Evolutionary conservation across 2,888 invertebrate genomes (phyloP), one percentile per base, ranked within the genome.

Genomic region (Meandrusa payeni): DNA sequence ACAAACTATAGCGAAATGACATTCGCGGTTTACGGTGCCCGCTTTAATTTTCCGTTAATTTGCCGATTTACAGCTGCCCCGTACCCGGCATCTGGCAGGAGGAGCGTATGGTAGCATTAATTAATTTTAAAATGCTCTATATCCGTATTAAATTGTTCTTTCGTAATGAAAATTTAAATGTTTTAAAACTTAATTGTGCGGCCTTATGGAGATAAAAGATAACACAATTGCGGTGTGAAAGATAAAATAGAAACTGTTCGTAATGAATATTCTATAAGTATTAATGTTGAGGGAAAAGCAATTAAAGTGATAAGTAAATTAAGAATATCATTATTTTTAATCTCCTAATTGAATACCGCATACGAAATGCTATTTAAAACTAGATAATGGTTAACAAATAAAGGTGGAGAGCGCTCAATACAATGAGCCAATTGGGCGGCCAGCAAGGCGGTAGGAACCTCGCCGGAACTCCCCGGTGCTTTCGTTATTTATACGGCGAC

Each of bases 1-100:
- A 78, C 82, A 82, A 85, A 85, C 85, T 85, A 81, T 85, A 74
- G 76, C 75, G 57, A 78, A 83, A 82, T 79, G 81, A 80, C 80
- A 70, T 74, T 70, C 77, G 76, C 67, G 77, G 78, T 76, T 68
- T 76, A 76, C 66, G 73, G 72, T 59, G 50, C 57, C 60, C 60
- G 67, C 69, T 76, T 77, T 76, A 76, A 79, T 80, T 77, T 77
- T 71, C 76, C 68, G 71, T 69, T 67, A 69, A 73, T 70, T 76
- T 76, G 65, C 69, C 65, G 64, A 61, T 65, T 63, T 66, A 63
- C 58, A 63, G 32, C 31, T 19, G 31, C 11, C 15, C 60, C 11
- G 19, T 1, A 2, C 17, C n/a, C n/a, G n/a, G n/a, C 9, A 10
- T 9, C 55, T 59, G 50, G 53, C 46, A 27, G 45, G 40, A 46